Conservation (phyloP, 2,888 invertebrate genomes). For the Platycnemis pennipes region DNA sequence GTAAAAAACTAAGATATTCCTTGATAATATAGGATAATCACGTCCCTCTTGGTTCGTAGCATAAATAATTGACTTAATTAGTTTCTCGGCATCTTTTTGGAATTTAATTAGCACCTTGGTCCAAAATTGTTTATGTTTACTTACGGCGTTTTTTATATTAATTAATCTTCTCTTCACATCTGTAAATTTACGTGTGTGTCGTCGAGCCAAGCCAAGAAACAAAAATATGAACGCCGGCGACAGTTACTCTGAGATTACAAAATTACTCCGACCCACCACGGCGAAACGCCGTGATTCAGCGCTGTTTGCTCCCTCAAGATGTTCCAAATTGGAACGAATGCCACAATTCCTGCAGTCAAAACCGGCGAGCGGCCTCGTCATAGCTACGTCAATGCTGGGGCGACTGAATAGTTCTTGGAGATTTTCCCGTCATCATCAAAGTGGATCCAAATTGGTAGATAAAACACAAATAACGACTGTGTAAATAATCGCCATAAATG, state of each 20-base stretch:
- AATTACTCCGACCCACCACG: conserved; percentile 28
- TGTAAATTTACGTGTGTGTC: not conserved
- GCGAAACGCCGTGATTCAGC: not conserved
- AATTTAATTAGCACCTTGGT: not conserved
- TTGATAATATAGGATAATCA: not conserved
- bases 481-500: conserved; percentile 64
- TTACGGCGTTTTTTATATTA: not conserved
- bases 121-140: not conserved
- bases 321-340: conserved; percentile 46
- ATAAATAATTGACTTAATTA: not conserved
- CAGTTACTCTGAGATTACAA: conserved; percentile 24
- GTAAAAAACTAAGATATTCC: too few relatives aligned
- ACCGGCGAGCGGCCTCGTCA: not conserved
- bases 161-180: not conserved
- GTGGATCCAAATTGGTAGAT: conserved; percentile 55
- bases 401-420: conserved; percentile 46
- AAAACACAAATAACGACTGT: conserved; percentile 59
- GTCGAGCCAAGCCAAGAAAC: not conserved
- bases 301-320: conserved; percentile 34
- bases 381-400: conserved; percentile 47
- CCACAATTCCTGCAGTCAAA: not conserved
- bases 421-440: conserved; percentile 66
- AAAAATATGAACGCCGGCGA: conserved; percentile 14
- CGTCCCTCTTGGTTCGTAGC: not conserved
- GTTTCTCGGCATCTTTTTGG: not conserved